These are phyloP conservation scores for Heliconius charithonia DNA, from an alignment of 2,888 invertebrate species.

Conservation along the genomic window DNA sequence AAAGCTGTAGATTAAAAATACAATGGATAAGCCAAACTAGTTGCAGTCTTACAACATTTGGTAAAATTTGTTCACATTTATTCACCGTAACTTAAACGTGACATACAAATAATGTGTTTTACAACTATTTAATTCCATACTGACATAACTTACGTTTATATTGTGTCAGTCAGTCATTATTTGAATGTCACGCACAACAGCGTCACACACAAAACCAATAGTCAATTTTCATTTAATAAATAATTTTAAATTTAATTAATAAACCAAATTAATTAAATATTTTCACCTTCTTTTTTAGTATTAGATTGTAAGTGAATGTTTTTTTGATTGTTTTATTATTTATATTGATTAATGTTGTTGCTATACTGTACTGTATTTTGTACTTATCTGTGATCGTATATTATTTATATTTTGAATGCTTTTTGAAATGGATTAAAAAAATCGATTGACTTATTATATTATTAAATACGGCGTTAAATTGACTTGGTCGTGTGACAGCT, in stretches of 20 bases:
- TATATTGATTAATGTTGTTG: constrained; percentile 52
- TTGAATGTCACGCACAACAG: neutral
- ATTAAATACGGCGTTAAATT: constrained; percentile 53
- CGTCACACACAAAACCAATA: constrained; percentile 42
- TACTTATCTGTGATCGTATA: constrained; percentile 64
- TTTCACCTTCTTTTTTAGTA: constrained; percentile 47
- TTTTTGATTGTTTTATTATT: constrained; percentile 43
- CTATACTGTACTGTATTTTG: constrained; percentile 45
- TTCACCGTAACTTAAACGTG: neutral
- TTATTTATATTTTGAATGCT: constrained; percentile 47
- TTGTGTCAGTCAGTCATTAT: neutral
- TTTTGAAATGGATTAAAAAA: constrained; percentile 50
- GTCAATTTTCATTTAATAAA: constrained; percentile 38
- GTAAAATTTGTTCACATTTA: neutral
- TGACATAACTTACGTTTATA: neutral
- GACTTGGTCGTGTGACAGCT: constrained; percentile 70
- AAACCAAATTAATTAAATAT: constrained; percentile 23
- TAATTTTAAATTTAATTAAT: constrained; percentile 2
- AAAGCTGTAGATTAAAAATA: constrained; percentile 1
- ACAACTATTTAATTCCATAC: neutral
- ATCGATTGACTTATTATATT: constrained; percentile 40
- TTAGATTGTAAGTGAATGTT: constrained; percentile 58
- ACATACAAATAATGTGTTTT: neutral
- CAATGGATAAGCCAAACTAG: neutral
- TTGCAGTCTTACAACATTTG: neutral